phyloP scores from a whole-genome alignment of 2,797 vertebrate species.

The Labeo calbasu region DNA sequence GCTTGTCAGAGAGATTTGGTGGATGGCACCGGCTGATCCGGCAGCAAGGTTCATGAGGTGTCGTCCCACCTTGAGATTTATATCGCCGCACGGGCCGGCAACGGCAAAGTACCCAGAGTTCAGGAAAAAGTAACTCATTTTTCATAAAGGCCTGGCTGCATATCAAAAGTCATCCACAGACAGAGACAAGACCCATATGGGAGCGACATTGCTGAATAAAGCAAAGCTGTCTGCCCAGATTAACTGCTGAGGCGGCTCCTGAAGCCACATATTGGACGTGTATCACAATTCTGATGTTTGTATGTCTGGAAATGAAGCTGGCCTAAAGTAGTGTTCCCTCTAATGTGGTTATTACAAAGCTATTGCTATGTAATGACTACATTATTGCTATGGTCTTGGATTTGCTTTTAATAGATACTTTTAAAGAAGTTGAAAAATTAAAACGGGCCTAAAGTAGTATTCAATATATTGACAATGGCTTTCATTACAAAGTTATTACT shows the following conservation, averaged over 20 bases:
- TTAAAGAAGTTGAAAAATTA: no score
- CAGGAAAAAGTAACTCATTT: conserved; percentile 77
- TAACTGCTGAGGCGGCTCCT: conserved; percentile 42
- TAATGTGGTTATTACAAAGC: no score
- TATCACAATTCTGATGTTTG: conserved; percentile 1
- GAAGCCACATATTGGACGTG: conserved; percentile 29
- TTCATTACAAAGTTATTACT: neutral
- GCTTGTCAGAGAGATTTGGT: conserved; percentile 91
- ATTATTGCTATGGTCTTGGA: no score
- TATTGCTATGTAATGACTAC: no score
- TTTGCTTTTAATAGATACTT: no score
- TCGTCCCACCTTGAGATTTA: conserved; percentile 84
- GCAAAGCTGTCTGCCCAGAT: conserved; percentile 53
- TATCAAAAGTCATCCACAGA: conserved; percentile 78
- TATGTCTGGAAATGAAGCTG: neutral
- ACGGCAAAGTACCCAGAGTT: conserved; percentile 77
- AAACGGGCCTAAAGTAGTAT: neutral
- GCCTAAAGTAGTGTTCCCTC: no score
- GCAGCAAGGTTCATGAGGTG: conserved; percentile 81
- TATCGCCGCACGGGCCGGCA: conserved; percentile 78
- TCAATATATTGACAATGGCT: neutral
- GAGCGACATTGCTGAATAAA: conserved; percentile 70
- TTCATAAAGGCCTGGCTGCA: conserved; percentile 72
- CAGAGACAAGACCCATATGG: conserved; percentile 74
- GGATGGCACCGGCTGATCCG: conserved; percentile 82